These are phyloP conservation scores for Lordiphosa andalusiaca DNA, from an alignment of 2,888 invertebrate genomes.

Conservation along the genomic window DNA sequence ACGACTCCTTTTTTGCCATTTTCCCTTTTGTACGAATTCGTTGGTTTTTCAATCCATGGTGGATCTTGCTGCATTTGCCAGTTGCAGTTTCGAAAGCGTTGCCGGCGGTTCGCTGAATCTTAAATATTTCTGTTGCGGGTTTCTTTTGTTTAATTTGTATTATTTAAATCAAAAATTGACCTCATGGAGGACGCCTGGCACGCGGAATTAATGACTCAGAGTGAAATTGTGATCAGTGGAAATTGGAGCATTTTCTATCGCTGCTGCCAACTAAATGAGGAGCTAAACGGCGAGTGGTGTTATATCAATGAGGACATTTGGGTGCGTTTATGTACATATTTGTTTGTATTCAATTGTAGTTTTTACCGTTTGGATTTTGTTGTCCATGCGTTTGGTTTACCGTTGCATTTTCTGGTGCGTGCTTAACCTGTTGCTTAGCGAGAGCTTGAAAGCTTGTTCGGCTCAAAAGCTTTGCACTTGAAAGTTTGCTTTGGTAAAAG, in stretches of 20 bases:
- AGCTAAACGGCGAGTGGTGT: slow-evolving; percentile 77
- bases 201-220: slow-evolving; percentile 3
- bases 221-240: slow-evolving; percentile 40
- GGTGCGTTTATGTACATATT: slow-evolving; percentile 67
- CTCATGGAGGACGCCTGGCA: slow-evolving; percentile 34
- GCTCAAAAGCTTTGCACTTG: too few relatives aligned
- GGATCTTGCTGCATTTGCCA: too few relatives aligned
- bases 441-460: too few relatives aligned
- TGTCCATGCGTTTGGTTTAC: background rate
- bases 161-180: background rate
- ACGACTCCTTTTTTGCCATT: too few relatives aligned
- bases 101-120: too few relatives aligned
- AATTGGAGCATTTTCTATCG: slow-evolving; percentile 71
- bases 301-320: slow-evolving; percentile 75
- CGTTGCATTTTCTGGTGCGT: background rate
- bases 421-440: slow-evolving; percentile 26
- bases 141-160: slow-evolving; percentile 8
- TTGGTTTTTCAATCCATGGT: too few relatives aligned
- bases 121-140: background rate
- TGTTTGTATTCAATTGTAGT: slow-evolving; percentile 12
- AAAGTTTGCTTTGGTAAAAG: too few relatives aligned
- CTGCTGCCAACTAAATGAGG: slow-evolving; percentile 65
- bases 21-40: too few relatives aligned
- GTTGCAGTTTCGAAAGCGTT: too few relatives aligned
- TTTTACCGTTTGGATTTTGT: background rate